Evolutionary conservation across 1,140 invertebrate genomes (phyloP).

Genomic region (Propsilocerus akamusi): DNA sequence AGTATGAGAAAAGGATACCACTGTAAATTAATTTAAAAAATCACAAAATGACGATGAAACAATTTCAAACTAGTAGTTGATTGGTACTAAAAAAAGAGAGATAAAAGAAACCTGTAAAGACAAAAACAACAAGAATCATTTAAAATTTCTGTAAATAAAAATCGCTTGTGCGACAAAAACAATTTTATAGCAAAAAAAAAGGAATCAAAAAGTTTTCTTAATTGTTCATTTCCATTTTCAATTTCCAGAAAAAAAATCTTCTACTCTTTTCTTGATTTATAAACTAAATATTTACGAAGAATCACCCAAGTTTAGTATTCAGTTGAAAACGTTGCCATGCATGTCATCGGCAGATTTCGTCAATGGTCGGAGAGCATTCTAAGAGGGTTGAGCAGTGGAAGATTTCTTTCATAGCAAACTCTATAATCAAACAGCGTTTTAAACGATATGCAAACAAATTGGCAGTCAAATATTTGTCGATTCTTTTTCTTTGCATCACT

Average conservation of each 20-base stretch:
- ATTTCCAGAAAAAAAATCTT: too few species aligned
- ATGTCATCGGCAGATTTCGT: too few species aligned
- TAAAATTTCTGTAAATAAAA: neutral
- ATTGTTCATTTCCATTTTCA: too few species aligned
- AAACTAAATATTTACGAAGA: too few species aligned
- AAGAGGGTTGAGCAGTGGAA: too few species aligned
- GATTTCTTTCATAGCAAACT: neutral
- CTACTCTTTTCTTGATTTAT: too few species aligned
- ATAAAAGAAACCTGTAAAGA: neutral
- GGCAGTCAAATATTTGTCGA: neutral
- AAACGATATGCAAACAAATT: conserved; percentile 2
- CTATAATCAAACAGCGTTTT: neutral
- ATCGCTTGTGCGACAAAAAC: too few species aligned
- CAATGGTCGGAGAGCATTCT: too few species aligned
- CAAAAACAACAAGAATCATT: neutral
- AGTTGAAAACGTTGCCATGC: too few species aligned
- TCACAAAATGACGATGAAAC: neutral
- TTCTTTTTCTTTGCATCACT: neutral
- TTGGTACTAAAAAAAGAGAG: neutral
- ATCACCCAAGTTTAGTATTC: too few species aligned
- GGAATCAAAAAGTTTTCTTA: too few species aligned
- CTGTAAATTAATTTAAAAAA: neutral
- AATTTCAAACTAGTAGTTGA: neutral
- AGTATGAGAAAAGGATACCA: neutral
- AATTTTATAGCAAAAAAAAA: conserved; percentile 1